Conservation (phyloP, 2,797 vertebrate species). For the Eleutherodactylus coqui region DNA sequence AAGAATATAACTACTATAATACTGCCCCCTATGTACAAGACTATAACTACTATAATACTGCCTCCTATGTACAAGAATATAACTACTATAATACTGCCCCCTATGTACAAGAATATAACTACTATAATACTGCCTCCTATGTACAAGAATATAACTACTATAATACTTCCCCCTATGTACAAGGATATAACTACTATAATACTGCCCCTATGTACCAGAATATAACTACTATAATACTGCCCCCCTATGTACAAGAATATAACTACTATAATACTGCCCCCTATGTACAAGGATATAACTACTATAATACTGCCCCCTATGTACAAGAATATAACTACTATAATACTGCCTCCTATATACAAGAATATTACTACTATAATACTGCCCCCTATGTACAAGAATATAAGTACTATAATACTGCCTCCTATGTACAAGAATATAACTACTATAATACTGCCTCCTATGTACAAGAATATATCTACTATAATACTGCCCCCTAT, state of each 20-base stretch:
- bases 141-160: not conserved
- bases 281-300: not conserved
- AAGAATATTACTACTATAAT: not conserved
- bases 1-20: constrained; percentile 4
- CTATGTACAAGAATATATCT: too few relatives aligned
- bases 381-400: not conserved
- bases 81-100: not conserved
- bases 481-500: not conserved
- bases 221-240: not conserved
- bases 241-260: not conserved
- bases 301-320: not conserved
- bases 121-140: not conserved
- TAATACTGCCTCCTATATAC: not conserved
- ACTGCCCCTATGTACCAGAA: not conserved
- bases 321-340: not conserved
- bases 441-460: too few relatives aligned
- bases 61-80: not conserved
- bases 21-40: not conserved
- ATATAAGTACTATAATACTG: not conserved
- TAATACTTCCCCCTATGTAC: not conserved
- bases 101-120: not conserved
- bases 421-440: too few relatives aligned
- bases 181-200: not conserved
- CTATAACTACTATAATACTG: not conserved
- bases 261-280: not conserved